Base-by-base conservation (phyloP, 2,113 vertebrate genomes). In the Oceanites oceanicus region DNA sequence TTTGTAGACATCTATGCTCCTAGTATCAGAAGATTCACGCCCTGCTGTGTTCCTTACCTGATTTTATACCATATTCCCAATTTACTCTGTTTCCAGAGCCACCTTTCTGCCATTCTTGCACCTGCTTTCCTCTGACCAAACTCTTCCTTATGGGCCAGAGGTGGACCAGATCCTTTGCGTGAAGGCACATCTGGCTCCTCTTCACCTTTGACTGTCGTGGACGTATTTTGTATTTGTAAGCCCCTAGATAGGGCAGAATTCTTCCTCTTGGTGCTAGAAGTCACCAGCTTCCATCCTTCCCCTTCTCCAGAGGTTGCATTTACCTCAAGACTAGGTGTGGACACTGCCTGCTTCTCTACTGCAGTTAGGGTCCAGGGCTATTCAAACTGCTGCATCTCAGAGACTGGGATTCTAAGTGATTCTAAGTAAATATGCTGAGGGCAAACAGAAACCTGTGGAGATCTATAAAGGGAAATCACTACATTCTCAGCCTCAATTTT, bases 401-500 rank as follows among this genome's bases (percentile, higher is more conserved):
- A 72, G 38, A 38, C 38, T 38, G 38, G 38, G 38, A 38, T 38
- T 38, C 38, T 38, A 38, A 38, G 38, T 38, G 38, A 38, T 38
- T 38, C 38, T 38, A 38, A 38, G 38, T 65, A 96, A 97, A 96
- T 84, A 96, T 76, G 70, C 67, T 82, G 72, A 83, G 61, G 71
- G 62, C 23, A 86, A 81, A 91, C 61, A 86, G 44, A 94, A 94
- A 63, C 18, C 66, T 55, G 84, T 34, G 53, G 86, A 93, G 90
- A 83, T 50, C 62, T 70, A 55, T 76, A 71, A 93, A 96, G 67
- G 66, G 94, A 96, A 97, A 96, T 92, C 63, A 92, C 75, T 97
- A 72, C 93, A 59, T 85, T 92, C 91, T 96, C 95, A 94, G 47
- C 49, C 68, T 95, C 40, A 83, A 81, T 88, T 85, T 97, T 96